Base-by-base conservation (phyloP, 2,888 invertebrate genomes). In the Herminia tarsipennalis region DNA sequence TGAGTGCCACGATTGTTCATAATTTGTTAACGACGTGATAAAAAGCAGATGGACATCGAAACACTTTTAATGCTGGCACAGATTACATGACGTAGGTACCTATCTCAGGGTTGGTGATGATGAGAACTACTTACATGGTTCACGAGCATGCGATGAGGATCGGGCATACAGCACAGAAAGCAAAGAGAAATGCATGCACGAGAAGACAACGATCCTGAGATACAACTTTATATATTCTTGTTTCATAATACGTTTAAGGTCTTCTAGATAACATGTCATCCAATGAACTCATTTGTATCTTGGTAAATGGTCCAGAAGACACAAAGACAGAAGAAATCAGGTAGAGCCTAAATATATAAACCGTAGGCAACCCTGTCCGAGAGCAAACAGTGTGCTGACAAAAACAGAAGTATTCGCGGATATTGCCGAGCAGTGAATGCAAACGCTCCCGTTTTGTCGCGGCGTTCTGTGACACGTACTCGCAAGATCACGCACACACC, bases 11-110 rank as follows among this genome's bases (percentile, higher is more conserved):
- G 30, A 8, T 13, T 21, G 20, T 21, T 18, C 36, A 34, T 39
- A 48, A n/a, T n/a, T n/a, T 65, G 52, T 56, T 62, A 46, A 65
- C 43, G 51, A 56, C 30, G 32, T 28, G 27, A 50, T 56, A 59
- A 59, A 64, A 59, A 50, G 29, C 35, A 36, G 37, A 30, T 44
- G 40, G 41, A 50, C 61, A 61, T 32, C 33, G 45, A 49, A 50
- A 56, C 45, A 49, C 53, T 39, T 45, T 53, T 37, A 62, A 56
- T 39, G 3, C 9, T n/a, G n/a, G n/a, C n/a, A n/a, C n/a, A n/a
- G n/a, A n/a, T n/a, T n/a, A n/a, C n/a, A n/a, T n/a, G n/a, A n/a
- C n/a, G n/a, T n/a, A n/a, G n/a, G n/a, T n/a, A n/a, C n/a, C n/a
- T n/a, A n/a, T n/a, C n/a, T n/a, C n/a, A n/a, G n/a, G n/a, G n/a